These are phyloP conservation scores for Ascaphus truei DNA, from an alignment of 2,113 vertebrate genomes.

Conservation along the genomic window DNA sequence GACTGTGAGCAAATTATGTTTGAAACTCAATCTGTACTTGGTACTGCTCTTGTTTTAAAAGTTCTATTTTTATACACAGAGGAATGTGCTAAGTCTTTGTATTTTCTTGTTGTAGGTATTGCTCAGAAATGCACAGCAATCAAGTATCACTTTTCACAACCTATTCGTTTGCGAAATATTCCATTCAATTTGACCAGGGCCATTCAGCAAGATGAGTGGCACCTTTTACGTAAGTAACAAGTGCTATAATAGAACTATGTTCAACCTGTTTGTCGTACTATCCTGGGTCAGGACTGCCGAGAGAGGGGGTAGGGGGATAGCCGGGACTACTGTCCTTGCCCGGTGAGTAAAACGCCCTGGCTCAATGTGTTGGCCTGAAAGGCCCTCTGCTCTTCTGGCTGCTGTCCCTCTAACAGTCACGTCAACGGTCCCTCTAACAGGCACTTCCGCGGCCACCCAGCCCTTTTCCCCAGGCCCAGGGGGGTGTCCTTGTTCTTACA, in stretches of 20 bases:
- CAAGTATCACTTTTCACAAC: conserved; percentile 80
- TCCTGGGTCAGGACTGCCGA: no score
- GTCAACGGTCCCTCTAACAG: no score
- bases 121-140: conserved; percentile 72
- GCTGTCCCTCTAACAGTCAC: no score
- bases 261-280: no score
- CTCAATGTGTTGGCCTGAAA: no score
- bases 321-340: no score
- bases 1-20: background rate
- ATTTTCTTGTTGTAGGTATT: conserved; percentile 55
- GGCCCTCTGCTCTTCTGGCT: no score
- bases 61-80: background rate
- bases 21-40: background rate
- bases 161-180: conserved; percentile 71
- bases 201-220: conserved; percentile 82
- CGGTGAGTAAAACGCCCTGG: no score
- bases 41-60: background rate
- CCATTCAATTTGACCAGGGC: conserved; percentile 77
- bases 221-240: conserved; percentile 69
- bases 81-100: conserved; percentile 9
- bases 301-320: no score
- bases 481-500: no score
- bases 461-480: no score
- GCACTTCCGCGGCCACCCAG: no score
- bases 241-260: background rate